These are phyloP conservation scores for Eupithecia insigniata DNA, from an alignment of 2,888 invertebrate species.

Conservation along the genomic window DNA sequence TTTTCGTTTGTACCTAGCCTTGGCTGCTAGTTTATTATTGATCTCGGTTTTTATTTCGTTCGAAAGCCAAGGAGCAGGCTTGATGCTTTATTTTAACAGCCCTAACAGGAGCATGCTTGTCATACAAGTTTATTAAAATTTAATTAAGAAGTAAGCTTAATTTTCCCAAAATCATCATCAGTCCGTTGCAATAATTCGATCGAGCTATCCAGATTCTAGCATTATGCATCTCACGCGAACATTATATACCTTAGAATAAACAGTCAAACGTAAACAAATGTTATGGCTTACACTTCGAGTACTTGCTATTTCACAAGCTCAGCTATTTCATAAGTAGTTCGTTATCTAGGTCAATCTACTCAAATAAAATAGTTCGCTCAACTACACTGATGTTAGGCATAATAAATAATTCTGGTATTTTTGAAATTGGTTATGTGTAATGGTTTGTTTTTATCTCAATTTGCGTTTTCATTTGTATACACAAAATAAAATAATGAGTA, in stretches of 20 bases:
- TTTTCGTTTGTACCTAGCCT: too few species aligned
- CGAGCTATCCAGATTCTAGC: constrained; percentile 21
- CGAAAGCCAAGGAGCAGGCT: too few species aligned
- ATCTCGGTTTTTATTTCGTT: too few species aligned
- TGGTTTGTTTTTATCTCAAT: neutral
- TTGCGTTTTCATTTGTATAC: neutral
- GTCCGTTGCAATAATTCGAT: neutral
- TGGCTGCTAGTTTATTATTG: too few species aligned
- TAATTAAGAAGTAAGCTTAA: neutral
- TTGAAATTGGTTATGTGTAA: neutral
- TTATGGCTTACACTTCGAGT: constrained; percentile 51
- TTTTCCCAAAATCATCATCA: neutral
- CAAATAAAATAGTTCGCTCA: constrained; percentile 29
- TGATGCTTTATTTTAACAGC: too few species aligned
- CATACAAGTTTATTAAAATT: too few species aligned
- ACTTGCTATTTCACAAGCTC: constrained; percentile 50
- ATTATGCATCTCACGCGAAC: constrained; percentile 30
- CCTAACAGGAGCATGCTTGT: too few species aligned
- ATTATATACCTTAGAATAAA: constrained; percentile 53
- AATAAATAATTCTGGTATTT: neutral
- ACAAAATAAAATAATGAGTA: neutral
- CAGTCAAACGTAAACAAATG: constrained; percentile 51
- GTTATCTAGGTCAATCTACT: constrained; percentile 28
- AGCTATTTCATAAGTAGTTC: constrained; percentile 52
- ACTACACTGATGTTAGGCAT: neutral